Evolutionary conservation across 2,888 invertebrate genomes (phyloP).

Genomic region (Lysandra coridon): DNA sequence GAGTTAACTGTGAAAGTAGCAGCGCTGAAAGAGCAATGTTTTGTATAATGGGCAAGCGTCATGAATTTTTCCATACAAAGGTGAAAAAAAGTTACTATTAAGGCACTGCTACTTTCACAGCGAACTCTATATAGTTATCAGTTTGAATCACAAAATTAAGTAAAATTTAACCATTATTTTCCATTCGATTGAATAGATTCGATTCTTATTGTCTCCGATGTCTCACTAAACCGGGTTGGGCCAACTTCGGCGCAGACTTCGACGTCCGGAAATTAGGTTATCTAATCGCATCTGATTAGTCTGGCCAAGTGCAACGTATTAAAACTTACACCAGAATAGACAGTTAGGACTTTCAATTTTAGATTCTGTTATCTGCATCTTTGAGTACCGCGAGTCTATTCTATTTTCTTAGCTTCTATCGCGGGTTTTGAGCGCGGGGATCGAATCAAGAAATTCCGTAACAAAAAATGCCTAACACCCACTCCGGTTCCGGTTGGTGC

Average conservation of each 20-base stretch:
- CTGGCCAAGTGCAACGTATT: slow-evolving; percentile 10
- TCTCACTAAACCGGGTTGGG: background rate
- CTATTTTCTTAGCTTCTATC: too few species aligned
- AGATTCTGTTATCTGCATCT: background rate
- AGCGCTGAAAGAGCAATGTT: too few species aligned
- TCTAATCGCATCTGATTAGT: slow-evolving; percentile 23
- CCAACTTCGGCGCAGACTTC: slow-evolving; percentile 11
- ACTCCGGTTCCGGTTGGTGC: too few species aligned
- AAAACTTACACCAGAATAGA: background rate
- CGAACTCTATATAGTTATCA: background rate
- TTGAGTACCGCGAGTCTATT: too few species aligned
- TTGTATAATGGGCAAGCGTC: too few species aligned
- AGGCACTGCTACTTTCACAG: too few species aligned
- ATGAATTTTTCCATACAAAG: too few species aligned
- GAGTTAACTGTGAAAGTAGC: too few species aligned
- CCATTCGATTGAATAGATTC: background rate
- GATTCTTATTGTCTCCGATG: background rate
- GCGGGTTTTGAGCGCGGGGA: too few species aligned
- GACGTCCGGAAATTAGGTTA: slow-evolving; percentile 21
- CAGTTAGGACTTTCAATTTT: background rate
- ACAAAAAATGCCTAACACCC: too few species aligned
- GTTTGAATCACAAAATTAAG: background rate
- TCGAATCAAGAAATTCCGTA: too few species aligned
- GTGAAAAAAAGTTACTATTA: too few species aligned
- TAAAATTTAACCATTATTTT: background rate